A percentile compares a stretch with the other conserved stretches of the same genome.
Evolutionary conservation across 2,888 invertebrate species (phyloP).

Genomic region (Dichetophora obliterata): DNA sequence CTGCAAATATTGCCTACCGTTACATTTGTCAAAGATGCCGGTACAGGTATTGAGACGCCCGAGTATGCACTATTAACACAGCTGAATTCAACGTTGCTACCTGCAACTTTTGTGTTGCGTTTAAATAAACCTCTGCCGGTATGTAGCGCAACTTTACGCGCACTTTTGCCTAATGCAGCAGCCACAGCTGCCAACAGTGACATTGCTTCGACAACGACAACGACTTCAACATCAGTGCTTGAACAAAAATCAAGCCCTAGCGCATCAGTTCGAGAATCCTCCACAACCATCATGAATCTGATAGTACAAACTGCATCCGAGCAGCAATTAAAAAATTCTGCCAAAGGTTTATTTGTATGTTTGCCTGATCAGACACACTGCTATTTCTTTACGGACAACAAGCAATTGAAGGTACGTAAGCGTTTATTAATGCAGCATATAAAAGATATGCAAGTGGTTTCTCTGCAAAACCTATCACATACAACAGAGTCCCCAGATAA

Average conservation of each 20-base stretch:
- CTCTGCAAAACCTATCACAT: too few species aligned
- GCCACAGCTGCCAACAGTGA: constrained; percentile 27
- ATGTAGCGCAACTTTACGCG: constrained; percentile 79
- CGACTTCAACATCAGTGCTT: neutral
- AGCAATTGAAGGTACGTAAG: constrained; percentile 77
- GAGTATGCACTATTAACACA: constrained; percentile 84
- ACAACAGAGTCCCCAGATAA: too few species aligned
- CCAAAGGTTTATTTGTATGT: constrained; percentile 88
- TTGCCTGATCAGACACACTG: constrained; percentile 94
- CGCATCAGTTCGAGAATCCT: constrained; percentile 51
- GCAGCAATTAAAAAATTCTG: constrained; percentile 79
- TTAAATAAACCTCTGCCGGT: constrained; percentile 89
- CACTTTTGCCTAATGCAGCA: constrained; percentile 69
- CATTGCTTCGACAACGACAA: constrained; percentile 15
- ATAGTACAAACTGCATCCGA: constrained; percentile 85
- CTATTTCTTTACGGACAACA: constrained; percentile 90
- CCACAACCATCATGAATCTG: constrained; percentile 71
- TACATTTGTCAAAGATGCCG: constrained; percentile 60
- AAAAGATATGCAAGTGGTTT: too few species aligned
- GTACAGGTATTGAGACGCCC: constrained; percentile 77
- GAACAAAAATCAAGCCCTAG: constrained; percentile 63
- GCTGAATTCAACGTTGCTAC: constrained; percentile 89
- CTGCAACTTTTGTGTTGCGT: constrained; percentile 87
- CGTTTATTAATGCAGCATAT: neutral
- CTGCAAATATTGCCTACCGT: constrained; percentile 66